These are phyloP conservation scores for Poeciliopsis gracilis DNA, from an alignment of 2,797 vertebrate genomes.

Conservation along the genomic window DNA sequence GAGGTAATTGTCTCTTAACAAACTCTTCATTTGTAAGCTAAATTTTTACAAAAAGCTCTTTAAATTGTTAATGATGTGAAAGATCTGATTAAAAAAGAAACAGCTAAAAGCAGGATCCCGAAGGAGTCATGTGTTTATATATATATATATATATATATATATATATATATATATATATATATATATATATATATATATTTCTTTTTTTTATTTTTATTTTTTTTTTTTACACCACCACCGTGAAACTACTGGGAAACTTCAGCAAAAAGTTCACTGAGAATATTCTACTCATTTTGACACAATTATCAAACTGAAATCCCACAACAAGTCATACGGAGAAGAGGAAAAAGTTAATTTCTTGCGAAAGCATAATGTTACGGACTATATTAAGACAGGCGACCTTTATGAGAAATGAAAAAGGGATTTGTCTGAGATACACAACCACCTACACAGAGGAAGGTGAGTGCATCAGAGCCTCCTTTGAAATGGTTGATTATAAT, in stretches of 20 bases:
- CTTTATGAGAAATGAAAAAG: constrained; percentile 47
- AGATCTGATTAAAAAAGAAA: background rate
- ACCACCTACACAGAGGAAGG: constrained; percentile 22
- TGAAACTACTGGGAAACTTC: background rate
- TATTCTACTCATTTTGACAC: constrained; percentile 1
- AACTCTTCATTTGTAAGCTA: background rate
- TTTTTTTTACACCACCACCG: background rate
- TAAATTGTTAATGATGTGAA: background rate
- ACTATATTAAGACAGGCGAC: constrained; percentile 23
- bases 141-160: too few species aligned
- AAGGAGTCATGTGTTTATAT: background rate
- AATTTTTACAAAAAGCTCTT: background rate
- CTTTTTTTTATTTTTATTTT: too few species aligned
- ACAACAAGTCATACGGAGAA: background rate
- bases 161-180: too few species aligned
- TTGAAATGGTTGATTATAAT: constrained; percentile 16
- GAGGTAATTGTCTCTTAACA: background rate
- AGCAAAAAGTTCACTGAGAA: constrained; percentile 4
- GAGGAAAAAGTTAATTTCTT: constrained; percentile 9
- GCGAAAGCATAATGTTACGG: background rate
- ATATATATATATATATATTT: too few species aligned
- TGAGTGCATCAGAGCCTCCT: background rate
- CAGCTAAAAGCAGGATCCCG: background rate
- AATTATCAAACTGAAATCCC: constrained; percentile 5
- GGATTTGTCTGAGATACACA: constrained; percentile 18